phyloP scores from a whole-genome alignment of 2,113 vertebrate species.

The Megalops atlanticus region DNA sequence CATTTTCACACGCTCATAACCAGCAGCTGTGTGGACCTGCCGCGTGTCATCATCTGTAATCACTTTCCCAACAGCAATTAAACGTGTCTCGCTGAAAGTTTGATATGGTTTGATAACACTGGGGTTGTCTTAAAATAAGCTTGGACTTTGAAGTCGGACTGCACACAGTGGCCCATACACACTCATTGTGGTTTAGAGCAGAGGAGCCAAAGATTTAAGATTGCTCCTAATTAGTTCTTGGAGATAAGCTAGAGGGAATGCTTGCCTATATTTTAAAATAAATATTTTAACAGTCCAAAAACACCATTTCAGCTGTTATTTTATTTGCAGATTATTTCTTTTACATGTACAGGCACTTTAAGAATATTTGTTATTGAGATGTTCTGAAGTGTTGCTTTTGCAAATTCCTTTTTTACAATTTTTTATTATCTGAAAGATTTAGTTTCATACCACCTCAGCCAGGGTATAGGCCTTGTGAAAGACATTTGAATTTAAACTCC shows the following conservation, averaged over 20 bases:
- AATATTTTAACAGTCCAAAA: not conserved
- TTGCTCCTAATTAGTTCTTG: not conserved
- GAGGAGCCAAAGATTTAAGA: not conserved
- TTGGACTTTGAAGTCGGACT: not conserved
- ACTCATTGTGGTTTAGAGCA: not conserved
- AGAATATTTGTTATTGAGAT: too few relatives aligned
- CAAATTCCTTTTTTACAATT: not conserved
- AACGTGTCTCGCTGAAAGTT: not conserved
- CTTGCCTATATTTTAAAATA: not conserved
- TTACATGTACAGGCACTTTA: too few relatives aligned
- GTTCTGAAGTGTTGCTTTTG: too few relatives aligned
- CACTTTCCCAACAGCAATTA: not conserved
- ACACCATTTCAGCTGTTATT: not conserved
- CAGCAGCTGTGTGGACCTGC: constrained; percentile 29
- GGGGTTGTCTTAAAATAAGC: not conserved
- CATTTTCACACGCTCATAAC: not conserved
- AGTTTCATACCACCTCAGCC: not conserved
- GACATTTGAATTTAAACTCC: constrained; percentile 69
- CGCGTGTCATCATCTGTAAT: constrained; percentile 20
- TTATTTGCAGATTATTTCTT: not conserved
- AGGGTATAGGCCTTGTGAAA: constrained; percentile 66
- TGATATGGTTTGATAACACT: not conserved
- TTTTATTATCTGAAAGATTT: not conserved
- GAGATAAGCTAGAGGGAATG: not conserved
- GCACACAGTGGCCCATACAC: not conserved